These are phyloP conservation scores for Oasisia sp. DNA, from an alignment of 2,888 invertebrate genomes.

Conservation along the genomic window DNA sequence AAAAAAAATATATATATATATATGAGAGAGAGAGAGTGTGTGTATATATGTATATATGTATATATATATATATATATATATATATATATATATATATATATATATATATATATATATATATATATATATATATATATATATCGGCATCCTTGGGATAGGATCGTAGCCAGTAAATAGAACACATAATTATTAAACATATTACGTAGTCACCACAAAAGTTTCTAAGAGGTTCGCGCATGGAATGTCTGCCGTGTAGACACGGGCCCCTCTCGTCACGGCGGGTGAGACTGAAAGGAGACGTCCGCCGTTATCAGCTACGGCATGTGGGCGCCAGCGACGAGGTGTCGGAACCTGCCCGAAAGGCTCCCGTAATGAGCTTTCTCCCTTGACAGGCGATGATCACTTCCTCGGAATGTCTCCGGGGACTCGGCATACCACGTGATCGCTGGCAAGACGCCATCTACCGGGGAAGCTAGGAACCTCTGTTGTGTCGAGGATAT, in stretches of 20 bases:
- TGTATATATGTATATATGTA: too few relatives aligned
- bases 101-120: too few relatives aligned
- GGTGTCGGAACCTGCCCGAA: slow-evolving; percentile 6
- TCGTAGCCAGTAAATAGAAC: neutral
- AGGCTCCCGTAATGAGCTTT: neutral
- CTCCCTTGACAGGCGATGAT: slow-evolving; percentile 3
- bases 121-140: neutral
- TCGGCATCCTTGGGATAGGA: neutral
- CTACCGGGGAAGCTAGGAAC: neutral
- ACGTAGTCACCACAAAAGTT: neutral
- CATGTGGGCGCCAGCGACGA: slow-evolving; percentile 3
- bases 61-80: too few relatives aligned
- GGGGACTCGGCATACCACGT: neutral
- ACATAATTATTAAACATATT: neutral
- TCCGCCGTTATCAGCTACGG: neutral
- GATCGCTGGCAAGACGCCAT: neutral
- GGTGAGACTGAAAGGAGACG: neutral
- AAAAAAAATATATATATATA: too few relatives aligned
- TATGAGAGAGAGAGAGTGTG: too few relatives aligned
- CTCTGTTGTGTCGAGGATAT: neutral
- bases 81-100: too few relatives aligned
- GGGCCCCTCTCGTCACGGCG: neutral
- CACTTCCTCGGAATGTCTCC: neutral
- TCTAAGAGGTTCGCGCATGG: neutral
- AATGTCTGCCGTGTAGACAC: neutral